phyloP scores from a whole-genome alignment of 1,140 invertebrate genomes.

The Bemisia tabaci region DNA sequence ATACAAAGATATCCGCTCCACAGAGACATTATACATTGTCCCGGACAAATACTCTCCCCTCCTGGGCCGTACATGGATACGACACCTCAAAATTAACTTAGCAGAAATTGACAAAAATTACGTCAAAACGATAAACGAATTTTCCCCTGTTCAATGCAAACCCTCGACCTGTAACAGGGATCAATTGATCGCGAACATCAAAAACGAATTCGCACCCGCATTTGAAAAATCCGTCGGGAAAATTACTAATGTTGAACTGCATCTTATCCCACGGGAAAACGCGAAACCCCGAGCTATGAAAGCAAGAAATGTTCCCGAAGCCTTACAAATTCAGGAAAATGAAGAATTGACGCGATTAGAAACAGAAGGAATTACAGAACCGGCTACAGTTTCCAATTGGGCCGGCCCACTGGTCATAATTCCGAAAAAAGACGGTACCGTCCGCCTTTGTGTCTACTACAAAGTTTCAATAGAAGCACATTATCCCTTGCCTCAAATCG shows the following conservation, averaged over 20 bases:
- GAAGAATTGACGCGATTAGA: slow-evolving; percentile 13
- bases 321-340: slow-evolving; percentile 11
- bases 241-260: background rate
- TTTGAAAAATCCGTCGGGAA: background rate
- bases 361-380: slow-evolving; percentile 20
- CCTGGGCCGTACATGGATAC: slow-evolving; percentile 29
- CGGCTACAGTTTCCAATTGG: slow-evolving; percentile 26
- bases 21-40: background rate
- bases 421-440: slow-evolving; percentile 26
- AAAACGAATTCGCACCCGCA: background rate
- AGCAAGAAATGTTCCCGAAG: slow-evolving; percentile 12
- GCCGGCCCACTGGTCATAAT: slow-evolving; percentile 30
- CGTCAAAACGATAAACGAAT: background rate
- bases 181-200: background rate
- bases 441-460: slow-evolving; percentile 35
- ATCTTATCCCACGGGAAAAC: background rate
- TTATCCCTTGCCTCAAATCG: slow-evolving; percentile 10
- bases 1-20: background rate
- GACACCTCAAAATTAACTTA: slow-evolving; percentile 33
- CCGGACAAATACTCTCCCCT: slow-evolving; percentile 28
- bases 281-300: background rate
- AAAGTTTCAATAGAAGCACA: slow-evolving; percentile 23
- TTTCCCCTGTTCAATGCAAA: background rate
- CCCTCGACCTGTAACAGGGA: background rate
- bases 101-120: slow-evolving; percentile 27